phyloP scores from a whole-genome alignment of 2,888 invertebrate species.

The Chalcosyrphus nemorum region DNA sequence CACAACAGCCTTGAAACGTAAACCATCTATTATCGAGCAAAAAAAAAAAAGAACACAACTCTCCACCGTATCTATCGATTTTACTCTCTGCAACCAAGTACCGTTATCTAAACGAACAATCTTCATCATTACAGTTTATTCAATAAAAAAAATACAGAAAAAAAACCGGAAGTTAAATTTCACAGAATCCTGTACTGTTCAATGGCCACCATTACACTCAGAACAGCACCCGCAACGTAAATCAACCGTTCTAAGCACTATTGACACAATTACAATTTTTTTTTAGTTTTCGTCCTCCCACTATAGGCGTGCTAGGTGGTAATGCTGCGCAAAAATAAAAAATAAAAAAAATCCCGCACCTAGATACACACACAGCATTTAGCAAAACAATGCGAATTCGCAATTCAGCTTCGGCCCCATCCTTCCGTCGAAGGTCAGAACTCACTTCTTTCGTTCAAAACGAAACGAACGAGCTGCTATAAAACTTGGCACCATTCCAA shows the following conservation, averaged over 20 bases:
- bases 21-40: background rate
- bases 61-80: slow-evolving; percentile 25
- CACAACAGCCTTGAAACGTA: slow-evolving; percentile 15
- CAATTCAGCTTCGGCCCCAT: slow-evolving; percentile 13
- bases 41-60: too few species aligned
- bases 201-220: slow-evolving; percentile 18
- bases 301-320: background rate
- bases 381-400: slow-evolving; percentile 58
- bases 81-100: slow-evolving; percentile 2
- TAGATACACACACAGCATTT: background rate
- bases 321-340: slow-evolving; percentile 27
- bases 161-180: background rate
- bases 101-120: slow-evolving; percentile 7
- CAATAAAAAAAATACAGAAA: background rate
- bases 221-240: slow-evolving; percentile 24
- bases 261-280: slow-evolving; percentile 60
- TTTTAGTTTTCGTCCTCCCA: too few species aligned
- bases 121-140: slow-evolving; percentile 12
- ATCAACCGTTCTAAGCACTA: slow-evolving; percentile 45
- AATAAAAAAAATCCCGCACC: background rate
- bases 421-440: slow-evolving; percentile 48
- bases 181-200: background rate
- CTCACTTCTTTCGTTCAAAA: background rate
- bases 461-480: background rate
- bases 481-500: slow-evolving; percentile 56